Evolutionary conservation across 2,797 vertebrate species (phyloP), one percentile per base, ranked within the genome.

Genomic region (Scarus forsteni): DNA sequence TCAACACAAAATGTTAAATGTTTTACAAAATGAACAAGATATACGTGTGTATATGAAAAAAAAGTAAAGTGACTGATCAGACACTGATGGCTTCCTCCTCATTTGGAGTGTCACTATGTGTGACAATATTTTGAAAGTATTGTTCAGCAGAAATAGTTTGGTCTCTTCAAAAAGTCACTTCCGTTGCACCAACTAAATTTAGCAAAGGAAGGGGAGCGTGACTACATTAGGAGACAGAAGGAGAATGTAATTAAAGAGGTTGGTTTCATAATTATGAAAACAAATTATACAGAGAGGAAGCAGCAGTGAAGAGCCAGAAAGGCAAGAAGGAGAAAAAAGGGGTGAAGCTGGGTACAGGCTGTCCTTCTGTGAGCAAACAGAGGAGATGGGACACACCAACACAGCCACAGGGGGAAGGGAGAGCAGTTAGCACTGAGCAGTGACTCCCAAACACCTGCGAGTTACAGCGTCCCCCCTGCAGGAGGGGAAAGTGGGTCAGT

Each of bases 301-400:
- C 36, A 45, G 45, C 16, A 49, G 34, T 9, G 5, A 18, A 14
- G 13, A 27, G 14, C 42, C 53, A 35, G 9, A 53, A 43, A 0
- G 15, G 7, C 9, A 45, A 59, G 45, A 6, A 60, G 11, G 27
- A 56, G 39, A 52, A 69, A 35, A 12, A 15, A 54, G 46, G 48
- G 49, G 36, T 56, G 64, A 79, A 65, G 44, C 49, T 59, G 44
- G 63, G 57, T 74, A 77, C 77, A 88, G 69, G 35, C 66, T 83
- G 66, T 90, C 61, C 66, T 80, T 61, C 38, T 60, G 54, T 39
- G 70, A 75, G 54, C 50, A 51, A 39, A 53, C 36, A 62, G 49
- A 75, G 64, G 78, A 74, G 71, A 73, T 2, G 38, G 72, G 66
- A 69, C 27, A 15, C 61, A 84, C 71, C 70, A 83, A 62, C 63